phyloP scores from a whole-genome alignment of 2,888 invertebrate genomes.

The Atrina japonica region DNA sequence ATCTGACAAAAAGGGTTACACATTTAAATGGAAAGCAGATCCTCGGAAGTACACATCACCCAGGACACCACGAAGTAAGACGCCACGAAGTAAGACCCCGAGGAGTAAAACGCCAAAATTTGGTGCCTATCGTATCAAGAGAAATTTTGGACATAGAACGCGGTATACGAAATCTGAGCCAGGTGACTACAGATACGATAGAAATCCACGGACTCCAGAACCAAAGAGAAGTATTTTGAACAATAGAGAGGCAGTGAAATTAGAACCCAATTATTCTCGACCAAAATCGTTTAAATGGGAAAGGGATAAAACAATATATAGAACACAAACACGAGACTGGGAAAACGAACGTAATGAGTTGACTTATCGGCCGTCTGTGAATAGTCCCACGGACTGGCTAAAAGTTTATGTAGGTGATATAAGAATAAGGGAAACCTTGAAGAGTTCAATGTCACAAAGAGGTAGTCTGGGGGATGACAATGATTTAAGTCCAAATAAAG shows the following conservation, averaged over 20 bases:
- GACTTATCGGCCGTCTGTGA: constrained; percentile 34
- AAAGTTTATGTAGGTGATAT: constrained; percentile 37
- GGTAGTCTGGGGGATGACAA: constrained; percentile 1
- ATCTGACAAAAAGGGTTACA: no score
- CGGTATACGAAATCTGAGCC: constrained; percentile 17
- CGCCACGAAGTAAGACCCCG: constrained; percentile 12
- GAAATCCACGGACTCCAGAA: constrained; percentile 3
- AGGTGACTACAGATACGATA: not conserved
- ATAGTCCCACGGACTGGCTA: constrained; percentile 37
- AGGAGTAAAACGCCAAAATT: constrained; percentile 2
- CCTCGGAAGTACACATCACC: not conserved
- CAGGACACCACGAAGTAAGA: constrained; percentile 5
- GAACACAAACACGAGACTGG: constrained; percentile 24
- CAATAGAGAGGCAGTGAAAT: constrained; percentile 24
- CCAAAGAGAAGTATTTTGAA: constrained; percentile 22
- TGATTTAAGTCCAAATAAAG: constrained; percentile 12
- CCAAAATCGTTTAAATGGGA: constrained; percentile 33
- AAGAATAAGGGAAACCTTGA: constrained; percentile 32
- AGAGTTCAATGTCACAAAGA: constrained; percentile 14
- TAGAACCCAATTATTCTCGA: constrained; percentile 10
- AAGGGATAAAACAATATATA: constrained; percentile 30
- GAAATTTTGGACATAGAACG: not conserved
- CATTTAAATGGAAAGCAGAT: no score
- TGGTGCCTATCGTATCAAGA: not conserved
- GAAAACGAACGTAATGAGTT: constrained; percentile 27